Base-by-base conservation (phyloP, 2,113 vertebrate species). In the Hippocampus guttulatus region DNA sequence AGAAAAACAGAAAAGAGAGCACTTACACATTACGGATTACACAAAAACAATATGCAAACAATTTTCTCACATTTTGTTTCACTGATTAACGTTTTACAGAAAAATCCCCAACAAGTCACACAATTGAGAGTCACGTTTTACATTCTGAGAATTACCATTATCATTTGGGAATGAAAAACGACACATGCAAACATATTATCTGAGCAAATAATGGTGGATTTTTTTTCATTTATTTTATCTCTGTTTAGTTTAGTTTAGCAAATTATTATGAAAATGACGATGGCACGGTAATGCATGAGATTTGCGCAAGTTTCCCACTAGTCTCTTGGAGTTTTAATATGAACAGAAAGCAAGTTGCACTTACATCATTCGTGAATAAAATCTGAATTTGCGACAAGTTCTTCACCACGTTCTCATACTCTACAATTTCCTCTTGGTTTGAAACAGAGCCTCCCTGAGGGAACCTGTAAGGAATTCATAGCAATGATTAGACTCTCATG, bases 321-420 rank as follows among this genome's bases (percentile, higher is more conserved):
- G 15, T 49, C 14, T 18, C 4, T 51, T 55, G 52, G 2, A n/a
- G n/a, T 7, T 65, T 65, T 12, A n/a, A 64, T 3, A 18, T 18
- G 47, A 49, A 15, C 47, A 18, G 47, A 51, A 51, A 51, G 1
- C 41, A 0, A 57, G 1, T 60, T 6, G 9, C 61, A 79, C 90
- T 81, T 85, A 92, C 91, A 2, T 74, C 0, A 0, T 2, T 1
- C 40, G 66, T 27, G 3, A 0, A 0, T n/a, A 75, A 7, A 0
- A 4, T 0, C 10, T 82, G 60, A 20, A 62, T 0, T 70, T 92
- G 91, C 9, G 78, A 71, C 0, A 88, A 1, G 1, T 2, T 70
- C 69, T 85, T 92, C 8, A 92, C 52, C 8, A 60, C 61, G 23
- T 10, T 51, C 78, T 92, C 84, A 68, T 91, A 85, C 1, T 73